A percentile compares a stretch with the other conserved stretches of the same genome.
phyloP scores from a whole-genome alignment of 2,113 vertebrate species.

The Nothoprocta perdicaria region DNA sequence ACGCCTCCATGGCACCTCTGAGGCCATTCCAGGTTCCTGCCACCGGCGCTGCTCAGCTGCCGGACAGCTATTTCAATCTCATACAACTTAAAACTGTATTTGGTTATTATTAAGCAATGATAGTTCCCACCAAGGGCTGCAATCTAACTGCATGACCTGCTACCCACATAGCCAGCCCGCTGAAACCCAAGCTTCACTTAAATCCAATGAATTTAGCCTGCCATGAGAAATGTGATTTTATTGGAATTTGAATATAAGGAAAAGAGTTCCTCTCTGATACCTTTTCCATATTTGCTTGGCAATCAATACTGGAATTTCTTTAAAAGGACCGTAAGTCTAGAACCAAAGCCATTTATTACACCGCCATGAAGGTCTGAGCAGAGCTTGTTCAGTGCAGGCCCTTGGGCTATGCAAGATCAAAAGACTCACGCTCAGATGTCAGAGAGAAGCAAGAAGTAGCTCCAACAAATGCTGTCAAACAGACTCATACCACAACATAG shows the following conservation, averaged over 20 bases:
- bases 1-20: neutral
- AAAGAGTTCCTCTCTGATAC: neutral
- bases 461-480: conserved; percentile 5
- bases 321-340: neutral
- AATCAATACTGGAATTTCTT: neutral
- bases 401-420: neutral
- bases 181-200: neutral
- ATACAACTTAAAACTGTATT: neutral
- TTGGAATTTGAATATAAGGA: neutral
- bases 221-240: neutral
- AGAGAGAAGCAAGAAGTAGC: neutral
- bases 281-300: neutral
- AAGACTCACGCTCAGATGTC: neutral
- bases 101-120: neutral
- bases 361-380: neutral
- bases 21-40: neutral
- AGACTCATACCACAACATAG: neutral
- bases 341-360: neutral
- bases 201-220: neutral
- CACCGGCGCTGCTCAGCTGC: too few species aligned
- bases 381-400: conserved; percentile 1
- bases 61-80: neutral
- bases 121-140: neutral
- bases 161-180: neutral
- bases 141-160: neutral